These are phyloP conservation scores for Spisula solida DNA, from an alignment of 2,888 invertebrate genomes.

Conservation along the genomic window DNA sequence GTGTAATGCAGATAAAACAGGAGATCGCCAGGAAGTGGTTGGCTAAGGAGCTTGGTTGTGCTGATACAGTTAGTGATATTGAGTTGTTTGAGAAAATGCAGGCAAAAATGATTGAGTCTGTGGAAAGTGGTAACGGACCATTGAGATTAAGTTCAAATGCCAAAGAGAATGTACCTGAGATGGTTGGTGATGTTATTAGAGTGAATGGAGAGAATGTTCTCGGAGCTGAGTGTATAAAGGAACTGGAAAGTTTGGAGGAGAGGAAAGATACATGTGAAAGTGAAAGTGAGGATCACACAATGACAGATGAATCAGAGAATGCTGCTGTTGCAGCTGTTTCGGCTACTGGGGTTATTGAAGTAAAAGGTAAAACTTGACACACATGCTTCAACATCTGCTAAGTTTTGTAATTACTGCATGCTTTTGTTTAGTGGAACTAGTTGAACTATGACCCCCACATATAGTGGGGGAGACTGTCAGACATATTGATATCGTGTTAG, in stretches of 20 bases:
- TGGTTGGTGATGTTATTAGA: neutral
- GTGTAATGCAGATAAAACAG: slow-evolving; percentile 62
- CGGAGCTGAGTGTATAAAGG: slow-evolving; percentile 25
- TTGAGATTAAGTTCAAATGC: slow-evolving; percentile 23
- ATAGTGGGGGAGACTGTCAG: too few relatives aligned
- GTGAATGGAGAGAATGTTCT: slow-evolving; percentile 19
- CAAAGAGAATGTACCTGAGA: neutral
- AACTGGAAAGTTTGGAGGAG: slow-evolving; percentile 39
- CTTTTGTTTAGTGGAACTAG: too few relatives aligned
- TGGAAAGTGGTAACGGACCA: slow-evolving; percentile 53
- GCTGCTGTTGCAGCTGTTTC: neutral
- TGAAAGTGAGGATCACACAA: slow-evolving; percentile 8
- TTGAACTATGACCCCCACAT: too few relatives aligned
- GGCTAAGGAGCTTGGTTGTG: slow-evolving; percentile 62
- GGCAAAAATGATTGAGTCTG: slow-evolving; percentile 60
- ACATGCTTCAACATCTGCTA: neutral
- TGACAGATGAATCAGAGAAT: slow-evolving; percentile 26
- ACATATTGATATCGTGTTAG: too few relatives aligned
- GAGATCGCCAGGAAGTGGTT: slow-evolving; percentile 62
- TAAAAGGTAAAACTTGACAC: slow-evolving; percentile 18
- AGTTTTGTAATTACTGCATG: neutral
- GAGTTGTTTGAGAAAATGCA: slow-evolving; percentile 61
- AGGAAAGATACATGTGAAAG: slow-evolving; percentile 30
- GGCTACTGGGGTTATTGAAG: neutral
- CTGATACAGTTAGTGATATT: slow-evolving; percentile 53